phyloP scores from a whole-genome alignment of 2,797 vertebrate genomes.

The Atherinosoma microstoma region DNA sequence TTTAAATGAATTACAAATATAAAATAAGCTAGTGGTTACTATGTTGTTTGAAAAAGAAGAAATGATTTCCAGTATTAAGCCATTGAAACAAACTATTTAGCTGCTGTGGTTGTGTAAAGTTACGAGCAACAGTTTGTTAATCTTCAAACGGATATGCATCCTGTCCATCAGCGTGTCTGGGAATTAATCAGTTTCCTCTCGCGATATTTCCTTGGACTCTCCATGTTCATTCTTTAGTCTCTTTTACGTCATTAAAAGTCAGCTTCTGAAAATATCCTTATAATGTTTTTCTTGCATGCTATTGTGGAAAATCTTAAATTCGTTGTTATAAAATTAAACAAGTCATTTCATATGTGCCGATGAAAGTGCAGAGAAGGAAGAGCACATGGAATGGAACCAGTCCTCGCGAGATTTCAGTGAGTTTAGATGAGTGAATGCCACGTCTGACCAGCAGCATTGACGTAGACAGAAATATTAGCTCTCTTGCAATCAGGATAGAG shows the following conservation, averaged over 20 bases:
- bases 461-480: constrained; percentile 11
- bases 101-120: too few species aligned
- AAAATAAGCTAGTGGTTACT: too few species aligned
- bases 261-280: too few species aligned
- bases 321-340: too few species aligned
- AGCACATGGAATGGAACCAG: not conserved
- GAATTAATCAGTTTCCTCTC: not conserved
- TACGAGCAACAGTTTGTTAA: not conserved
- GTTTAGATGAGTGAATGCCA: constrained; percentile 73
- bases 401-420: constrained; percentile 68
- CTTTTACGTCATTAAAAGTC: not conserved
- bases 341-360: not conserved
- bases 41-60: too few species aligned
- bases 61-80: too few species aligned
- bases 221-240: not conserved
- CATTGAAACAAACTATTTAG: too few species aligned
- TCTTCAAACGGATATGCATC: not conserved
- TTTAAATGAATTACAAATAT: too few species aligned
- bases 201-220: constrained; percentile 1
- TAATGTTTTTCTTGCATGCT: too few species aligned
- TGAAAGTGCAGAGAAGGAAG: not conserved
- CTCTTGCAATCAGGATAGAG: not conserved
- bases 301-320: not conserved
- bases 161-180: not conserved
- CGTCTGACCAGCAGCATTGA: constrained; percentile 64